These are phyloP conservation scores for Perithous albicinctus DNA, from an alignment of 2,888 invertebrate species.

Conservation along the genomic window DNA sequence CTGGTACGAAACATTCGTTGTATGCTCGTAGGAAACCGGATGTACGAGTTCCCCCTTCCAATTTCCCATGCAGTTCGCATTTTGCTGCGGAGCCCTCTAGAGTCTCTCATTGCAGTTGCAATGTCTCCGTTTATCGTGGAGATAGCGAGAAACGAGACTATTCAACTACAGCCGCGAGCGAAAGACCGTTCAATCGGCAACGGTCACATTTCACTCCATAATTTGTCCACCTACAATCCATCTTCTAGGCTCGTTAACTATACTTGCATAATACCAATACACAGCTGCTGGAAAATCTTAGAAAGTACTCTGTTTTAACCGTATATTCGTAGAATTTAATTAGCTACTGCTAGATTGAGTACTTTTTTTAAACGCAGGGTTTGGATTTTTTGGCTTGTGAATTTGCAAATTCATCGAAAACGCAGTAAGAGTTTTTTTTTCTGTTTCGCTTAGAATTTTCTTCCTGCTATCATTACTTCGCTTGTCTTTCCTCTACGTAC, in stretches of 20 bases:
- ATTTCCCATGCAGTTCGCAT: constrained; percentile 18
- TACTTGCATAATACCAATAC: background rate
- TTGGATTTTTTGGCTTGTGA: constrained; percentile 11
- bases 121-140: background rate
- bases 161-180: background rate
- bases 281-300: background rate
- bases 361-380: background rate
- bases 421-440: background rate
- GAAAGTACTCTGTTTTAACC: background rate
- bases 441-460: constrained; percentile 7
- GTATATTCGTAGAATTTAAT: background rate
- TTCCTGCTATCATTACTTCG: constrained; percentile 49
- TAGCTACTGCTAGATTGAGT: background rate
- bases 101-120: constrained; percentile 36
- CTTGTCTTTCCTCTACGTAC: constrained; percentile 49
- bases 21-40: constrained; percentile 57
- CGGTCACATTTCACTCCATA: constrained; percentile 39
- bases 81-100: background rate
- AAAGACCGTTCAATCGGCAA: background rate
- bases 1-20: constrained; percentile 38
- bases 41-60: constrained; percentile 54
- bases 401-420: background rate
- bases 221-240: constrained; percentile 33
- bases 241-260: constrained; percentile 16
- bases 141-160: background rate